These are phyloP conservation scores for Pseudolaguvia tuberculata DNA, from an alignment of 2,113 vertebrate species.

Conservation along the genomic window DNA sequence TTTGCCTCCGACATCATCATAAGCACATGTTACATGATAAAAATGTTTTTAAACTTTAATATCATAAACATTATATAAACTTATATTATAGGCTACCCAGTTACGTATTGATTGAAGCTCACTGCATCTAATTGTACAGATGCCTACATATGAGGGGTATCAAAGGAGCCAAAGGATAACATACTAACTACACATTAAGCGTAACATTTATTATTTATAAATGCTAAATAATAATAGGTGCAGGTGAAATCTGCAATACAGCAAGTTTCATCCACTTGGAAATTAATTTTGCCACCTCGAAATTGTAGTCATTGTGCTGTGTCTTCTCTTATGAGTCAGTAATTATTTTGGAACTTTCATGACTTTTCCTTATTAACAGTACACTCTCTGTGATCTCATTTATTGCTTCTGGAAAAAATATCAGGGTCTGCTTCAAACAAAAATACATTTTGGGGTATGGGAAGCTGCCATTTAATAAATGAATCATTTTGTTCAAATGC, in stretches of 20 bases:
- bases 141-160: no score
- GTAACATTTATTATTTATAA: background rate
- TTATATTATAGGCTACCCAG: no score
- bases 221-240: no score
- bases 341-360: background rate
- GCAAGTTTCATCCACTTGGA: no score
- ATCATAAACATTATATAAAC: no score
- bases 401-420: background rate
- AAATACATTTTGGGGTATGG: background rate
- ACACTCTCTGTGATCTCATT: background rate
- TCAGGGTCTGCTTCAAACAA: background rate
- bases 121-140: no score
- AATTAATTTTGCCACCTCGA: no score
- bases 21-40: background rate
- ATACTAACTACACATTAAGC: no score
- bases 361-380: conserved; percentile 3
- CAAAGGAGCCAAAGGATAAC: no score
- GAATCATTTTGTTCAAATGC: background rate
- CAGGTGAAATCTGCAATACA: no score
- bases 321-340: background rate
- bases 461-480: background rate
- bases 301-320: background rate
- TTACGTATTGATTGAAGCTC: no score
- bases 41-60: no score
- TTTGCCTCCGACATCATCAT: background rate